Percentiles rank a stretch among this genome's conserved stretches.
These are phyloP conservation scores for Xestia sexstrigata DNA, from an alignment of 2,888 invertebrate genomes.

Conservation along the genomic window DNA sequence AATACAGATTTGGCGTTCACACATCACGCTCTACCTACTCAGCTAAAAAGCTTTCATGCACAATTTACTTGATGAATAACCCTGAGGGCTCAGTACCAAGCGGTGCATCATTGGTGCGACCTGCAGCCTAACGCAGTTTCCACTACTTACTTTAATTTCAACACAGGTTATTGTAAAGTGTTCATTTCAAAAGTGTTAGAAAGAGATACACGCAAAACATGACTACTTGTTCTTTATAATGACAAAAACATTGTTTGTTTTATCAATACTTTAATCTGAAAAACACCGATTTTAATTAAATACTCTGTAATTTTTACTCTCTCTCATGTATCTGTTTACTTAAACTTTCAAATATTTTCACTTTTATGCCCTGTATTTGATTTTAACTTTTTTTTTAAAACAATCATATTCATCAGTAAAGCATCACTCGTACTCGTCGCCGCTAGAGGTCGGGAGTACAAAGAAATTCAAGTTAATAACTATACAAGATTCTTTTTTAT, in stretches of 20 bases:
- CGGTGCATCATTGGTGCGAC: neutral
- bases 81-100: neutral
- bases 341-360: slow-evolving; percentile 3
- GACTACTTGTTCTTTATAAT: slow-evolving; percentile 1
- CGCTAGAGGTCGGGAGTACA: slow-evolving; percentile 40
- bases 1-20: neutral
- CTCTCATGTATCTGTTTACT: neutral
- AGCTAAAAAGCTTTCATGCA: neutral
- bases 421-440: slow-evolving; percentile 16
- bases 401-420: neutral
- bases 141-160: slow-evolving; percentile 2
- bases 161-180: neutral
- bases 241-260: neutral
- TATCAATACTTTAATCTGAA: slow-evolving; percentile 4
- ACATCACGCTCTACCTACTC: neutral
- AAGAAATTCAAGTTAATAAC: slow-evolving; percentile 53
- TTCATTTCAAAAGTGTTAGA: slow-evolving; percentile 8
- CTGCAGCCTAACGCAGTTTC: neutral
- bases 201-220: neutral
- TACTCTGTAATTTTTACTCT: neutral
- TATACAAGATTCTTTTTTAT: slow-evolving; percentile 44
- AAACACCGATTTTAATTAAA: neutral
- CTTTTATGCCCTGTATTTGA: neutral
- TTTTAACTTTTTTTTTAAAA: slow-evolving; percentile 2
- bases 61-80: neutral